These are phyloP conservation scores for Drosophila jambulina DNA, from an alignment of 1,140 invertebrate species.

Conservation along the genomic window DNA sequence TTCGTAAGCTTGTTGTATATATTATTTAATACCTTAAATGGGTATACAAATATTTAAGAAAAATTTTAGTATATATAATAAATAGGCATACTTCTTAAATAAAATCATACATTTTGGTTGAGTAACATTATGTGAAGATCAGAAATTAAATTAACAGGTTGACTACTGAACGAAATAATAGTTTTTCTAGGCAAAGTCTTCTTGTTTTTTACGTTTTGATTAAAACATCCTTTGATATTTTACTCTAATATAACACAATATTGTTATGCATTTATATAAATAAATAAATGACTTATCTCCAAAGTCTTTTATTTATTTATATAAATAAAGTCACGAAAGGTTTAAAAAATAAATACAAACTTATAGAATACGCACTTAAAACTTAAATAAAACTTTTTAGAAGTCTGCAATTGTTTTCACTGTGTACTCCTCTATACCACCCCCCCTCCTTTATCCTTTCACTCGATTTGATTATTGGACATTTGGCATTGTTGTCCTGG, in stretches of 20 bases:
- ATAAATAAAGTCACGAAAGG: rapidly evolving
- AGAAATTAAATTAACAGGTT: neutral
- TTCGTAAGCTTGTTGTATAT: no score
- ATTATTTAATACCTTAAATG: no score
- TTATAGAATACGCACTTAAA: neutral
- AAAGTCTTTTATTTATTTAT: no score
- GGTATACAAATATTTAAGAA: no score
- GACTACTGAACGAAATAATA: no score
- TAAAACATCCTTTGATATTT: neutral
- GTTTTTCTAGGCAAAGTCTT: no score
- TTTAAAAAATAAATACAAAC: neutral
- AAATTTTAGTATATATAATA: no score
- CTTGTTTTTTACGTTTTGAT: neutral
- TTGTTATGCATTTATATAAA: no score
- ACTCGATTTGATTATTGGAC: constrained; percentile 62
- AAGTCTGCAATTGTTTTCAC: neutral
- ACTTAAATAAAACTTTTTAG: neutral
- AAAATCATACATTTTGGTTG: no score
- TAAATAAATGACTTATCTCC: neutral
- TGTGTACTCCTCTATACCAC: neutral
- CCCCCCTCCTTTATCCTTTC: constrained; percentile 1
- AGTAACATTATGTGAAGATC: no score
- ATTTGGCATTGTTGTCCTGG: constrained; percentile 61
- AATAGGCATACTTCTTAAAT: no score
- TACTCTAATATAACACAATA: neutral